A percentile compares a stretch with the other conserved stretches of the same genome.
phyloP scores from a whole-genome alignment of 1,140 invertebrate species.

The Monomorium pharaonis region DNA sequence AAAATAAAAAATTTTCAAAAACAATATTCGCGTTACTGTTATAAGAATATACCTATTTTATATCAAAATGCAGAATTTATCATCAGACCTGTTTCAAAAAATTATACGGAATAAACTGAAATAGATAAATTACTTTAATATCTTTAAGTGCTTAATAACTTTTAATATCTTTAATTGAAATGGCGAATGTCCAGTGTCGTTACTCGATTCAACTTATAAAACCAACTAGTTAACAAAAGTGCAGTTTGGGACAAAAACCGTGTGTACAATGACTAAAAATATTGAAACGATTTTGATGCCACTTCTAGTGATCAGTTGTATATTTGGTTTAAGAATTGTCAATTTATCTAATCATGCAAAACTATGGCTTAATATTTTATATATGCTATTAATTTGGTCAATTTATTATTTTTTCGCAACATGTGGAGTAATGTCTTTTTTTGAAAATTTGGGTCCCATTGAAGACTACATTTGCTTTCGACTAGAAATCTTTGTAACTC shows the following conservation, averaged over 20 bases:
- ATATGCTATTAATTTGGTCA: no score
- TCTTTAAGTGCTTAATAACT: background rate
- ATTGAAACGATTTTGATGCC: no score
- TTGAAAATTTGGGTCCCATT: background rate
- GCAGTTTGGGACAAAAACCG: no score
- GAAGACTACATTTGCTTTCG: background rate
- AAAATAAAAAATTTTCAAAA: no score
- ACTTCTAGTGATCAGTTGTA: background rate
- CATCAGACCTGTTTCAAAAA: background rate
- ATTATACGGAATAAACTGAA: background rate
- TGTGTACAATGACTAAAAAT: no score
- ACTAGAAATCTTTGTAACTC: background rate
- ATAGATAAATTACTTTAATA: constrained; percentile 10
- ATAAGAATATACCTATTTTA: background rate
- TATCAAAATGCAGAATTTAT: background rate
- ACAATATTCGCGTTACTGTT: background rate
- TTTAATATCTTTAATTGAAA: background rate
- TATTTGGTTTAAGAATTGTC: background rate
- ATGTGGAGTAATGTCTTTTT: no score
- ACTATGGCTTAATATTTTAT: no score
- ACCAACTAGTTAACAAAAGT: background rate
- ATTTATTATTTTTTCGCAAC: no score
- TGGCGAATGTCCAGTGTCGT: no score
- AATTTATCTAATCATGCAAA: background rate
- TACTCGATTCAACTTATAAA: background rate